phyloP scores from a whole-genome alignment of 1,140 invertebrate species.

The Sminthurides bifidus region DNA sequence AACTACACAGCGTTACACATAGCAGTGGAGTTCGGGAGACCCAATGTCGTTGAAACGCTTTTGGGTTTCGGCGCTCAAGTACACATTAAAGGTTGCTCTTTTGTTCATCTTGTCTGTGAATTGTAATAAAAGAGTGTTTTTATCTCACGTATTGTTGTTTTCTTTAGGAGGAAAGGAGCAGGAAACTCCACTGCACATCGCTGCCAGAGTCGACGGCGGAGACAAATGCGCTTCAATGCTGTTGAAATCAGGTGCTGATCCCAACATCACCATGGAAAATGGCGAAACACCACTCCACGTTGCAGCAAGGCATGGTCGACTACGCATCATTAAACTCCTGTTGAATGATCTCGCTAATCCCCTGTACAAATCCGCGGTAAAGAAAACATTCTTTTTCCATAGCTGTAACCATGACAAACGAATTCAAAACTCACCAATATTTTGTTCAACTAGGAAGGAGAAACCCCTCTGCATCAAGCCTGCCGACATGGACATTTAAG shows the following conservation, averaged over 20 bases:
- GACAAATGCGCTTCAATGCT: slow-evolving; percentile 95
- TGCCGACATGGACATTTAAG: slow-evolving; percentile 62
- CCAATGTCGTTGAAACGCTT: slow-evolving; percentile 88
- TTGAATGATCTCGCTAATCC: slow-evolving; percentile 85
- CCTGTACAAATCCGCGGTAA: slow-evolving; percentile 58
- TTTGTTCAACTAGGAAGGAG: slow-evolving; percentile 63
- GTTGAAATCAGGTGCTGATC: slow-evolving; percentile 89
- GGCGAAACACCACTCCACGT: slow-evolving; percentile 45
- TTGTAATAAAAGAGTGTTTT: neutral
- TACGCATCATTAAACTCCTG: slow-evolving; percentile 69
- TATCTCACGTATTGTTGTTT: neutral
- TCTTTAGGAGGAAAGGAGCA: slow-evolving; percentile 56
- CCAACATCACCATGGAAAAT: slow-evolving; percentile 82
- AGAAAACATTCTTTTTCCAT: neutral
- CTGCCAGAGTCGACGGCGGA: slow-evolving; percentile 79
- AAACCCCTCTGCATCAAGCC: slow-evolving; percentile 85
- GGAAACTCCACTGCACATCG: slow-evolving; percentile 92
- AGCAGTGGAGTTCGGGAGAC: slow-evolving; percentile 92
- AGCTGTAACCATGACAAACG: neutral
- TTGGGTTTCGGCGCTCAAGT: slow-evolving; percentile 94
- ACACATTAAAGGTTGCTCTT: slow-evolving; percentile 62
- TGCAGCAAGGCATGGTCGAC: slow-evolving; percentile 65
- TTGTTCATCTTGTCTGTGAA: neutral
- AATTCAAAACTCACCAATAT: slow-evolving; percentile 10
- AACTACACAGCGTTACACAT: slow-evolving; percentile 97